These are phyloP conservation scores for Ypsolopha sequella DNA, from an alignment of 2,888 invertebrate genomes.

Conservation along the genomic window DNA sequence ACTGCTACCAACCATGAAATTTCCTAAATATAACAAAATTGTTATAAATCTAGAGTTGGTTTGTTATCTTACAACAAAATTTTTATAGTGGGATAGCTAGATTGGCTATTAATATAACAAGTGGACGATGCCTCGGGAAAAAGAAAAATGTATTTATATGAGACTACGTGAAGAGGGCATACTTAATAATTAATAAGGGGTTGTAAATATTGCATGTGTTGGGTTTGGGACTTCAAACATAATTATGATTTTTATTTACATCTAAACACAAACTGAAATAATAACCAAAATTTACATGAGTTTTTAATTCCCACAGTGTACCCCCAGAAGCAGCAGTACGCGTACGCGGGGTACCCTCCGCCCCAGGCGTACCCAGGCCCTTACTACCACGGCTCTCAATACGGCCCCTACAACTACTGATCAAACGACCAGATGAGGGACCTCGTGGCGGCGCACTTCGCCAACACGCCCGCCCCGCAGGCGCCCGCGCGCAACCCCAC, in stretches of 20 bases:
- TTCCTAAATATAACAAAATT: too few species aligned
- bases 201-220: neutral
- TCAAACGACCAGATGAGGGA: conserved; percentile 67
- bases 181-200: neutral
- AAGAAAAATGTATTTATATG: too few species aligned
- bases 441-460: conserved; percentile 54
- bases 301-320: conserved; percentile 76
- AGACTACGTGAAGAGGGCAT: neutral
- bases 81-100: too few species aligned
- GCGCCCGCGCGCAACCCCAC: conserved; percentile 55
- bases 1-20: too few species aligned
- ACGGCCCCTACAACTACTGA: conserved; percentile 94
- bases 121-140: too few species aligned
- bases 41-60: too few species aligned
- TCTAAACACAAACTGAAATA: too few species aligned
- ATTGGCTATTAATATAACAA: too few species aligned
- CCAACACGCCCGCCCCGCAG: conserved; percentile 58
- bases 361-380: conserved; percentile 88
- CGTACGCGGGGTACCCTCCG: conserved; percentile 90
- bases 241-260: too few species aligned
- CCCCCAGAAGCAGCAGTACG: conserved; percentile 94
- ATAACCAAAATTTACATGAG: too few species aligned
- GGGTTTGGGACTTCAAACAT: neutral
- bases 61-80: too few species aligned
- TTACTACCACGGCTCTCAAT: conserved; percentile 92